phyloP scores from a whole-genome alignment of 2,797 vertebrate species.

The Naso thynnoides region DNA sequence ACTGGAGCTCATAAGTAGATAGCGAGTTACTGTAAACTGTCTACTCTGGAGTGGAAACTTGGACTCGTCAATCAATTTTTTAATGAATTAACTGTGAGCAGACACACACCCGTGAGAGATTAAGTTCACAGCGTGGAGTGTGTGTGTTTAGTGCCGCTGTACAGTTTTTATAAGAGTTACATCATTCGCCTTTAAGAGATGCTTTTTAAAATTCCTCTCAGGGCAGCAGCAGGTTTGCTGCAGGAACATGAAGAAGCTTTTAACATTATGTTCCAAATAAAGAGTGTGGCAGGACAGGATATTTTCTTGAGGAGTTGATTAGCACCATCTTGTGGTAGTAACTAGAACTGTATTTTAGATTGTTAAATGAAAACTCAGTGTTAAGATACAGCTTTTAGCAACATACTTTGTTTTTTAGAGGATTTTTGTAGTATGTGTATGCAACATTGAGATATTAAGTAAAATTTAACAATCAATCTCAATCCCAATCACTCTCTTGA shows the following conservation, averaged over 20 bases:
- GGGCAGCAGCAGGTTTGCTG: conserved; percentile 21
- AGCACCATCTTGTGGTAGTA: conserved; percentile 74
- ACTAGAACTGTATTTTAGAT: neutral
- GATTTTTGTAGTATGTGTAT: neutral
- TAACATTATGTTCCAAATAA: conserved; percentile 25
- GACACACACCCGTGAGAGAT: conserved; percentile 65
- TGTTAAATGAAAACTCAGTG: neutral
- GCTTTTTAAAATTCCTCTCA: conserved; percentile 45
- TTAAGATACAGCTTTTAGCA: neutral
- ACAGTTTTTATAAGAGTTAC: conserved; percentile 55
- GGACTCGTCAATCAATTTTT: conserved; percentile 55
- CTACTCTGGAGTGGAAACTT: conserved; percentile 68
- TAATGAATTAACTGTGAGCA: conserved; percentile 74
- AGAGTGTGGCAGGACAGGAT: neutral
- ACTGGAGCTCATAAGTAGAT: conserved; percentile 29
- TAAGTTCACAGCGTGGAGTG: conserved; percentile 53
- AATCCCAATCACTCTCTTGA: too few species aligned
- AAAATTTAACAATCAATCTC: too few species aligned
- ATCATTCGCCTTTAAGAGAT: conserved; percentile 47
- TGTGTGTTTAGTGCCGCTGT: conserved; percentile 45
- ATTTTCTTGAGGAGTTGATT: neutral
- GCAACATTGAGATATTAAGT: too few species aligned
- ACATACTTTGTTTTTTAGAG: neutral
- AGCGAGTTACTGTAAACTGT: conserved; percentile 46
- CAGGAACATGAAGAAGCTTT: conserved; percentile 29